Percentiles rank a stretch among this genome's conserved stretches.
Conservation (phyloP, 2,888 invertebrate species). For the Limnephilus auricula region DNA sequence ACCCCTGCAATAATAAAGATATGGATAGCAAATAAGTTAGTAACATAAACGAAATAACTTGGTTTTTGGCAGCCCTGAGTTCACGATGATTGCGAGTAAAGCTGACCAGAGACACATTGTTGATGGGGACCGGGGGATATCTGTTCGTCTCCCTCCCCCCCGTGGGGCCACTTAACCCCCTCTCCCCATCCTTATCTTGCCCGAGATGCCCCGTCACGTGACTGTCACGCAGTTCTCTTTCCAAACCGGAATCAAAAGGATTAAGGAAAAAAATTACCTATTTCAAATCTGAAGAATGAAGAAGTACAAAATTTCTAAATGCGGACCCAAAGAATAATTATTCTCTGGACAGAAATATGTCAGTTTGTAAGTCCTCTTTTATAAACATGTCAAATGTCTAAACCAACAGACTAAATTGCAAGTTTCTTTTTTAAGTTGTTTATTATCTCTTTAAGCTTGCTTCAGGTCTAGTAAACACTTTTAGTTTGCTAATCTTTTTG, state of each 20-base stretch:
- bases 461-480: not conserved
- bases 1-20: too few relatives aligned
- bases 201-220: conserved; percentile 39
- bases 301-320: not conserved
- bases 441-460: not conserved
- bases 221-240: conserved; percentile 43
- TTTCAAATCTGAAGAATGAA: not conserved
- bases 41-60: not conserved
- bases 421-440: not conserved
- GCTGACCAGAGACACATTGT: conserved; percentile 49
- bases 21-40: too few relatives aligned
- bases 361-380: not conserved
- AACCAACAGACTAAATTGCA: not conserved
- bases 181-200: conserved; percentile 24
- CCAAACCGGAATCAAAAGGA: not conserved
- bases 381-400: not conserved
- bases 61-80: not conserved
- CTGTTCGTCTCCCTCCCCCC: not conserved
- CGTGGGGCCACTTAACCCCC: conserved; percentile 24
- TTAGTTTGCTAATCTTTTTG: not conserved
- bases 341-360: not conserved
- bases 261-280: not conserved
- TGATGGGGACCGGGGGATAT: conserved; percentile 27
- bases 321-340: not conserved
- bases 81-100: conserved; percentile 38